Percentiles rank a stretch among this genome's conserved stretches.
Conservation (phyloP, 2,797 vertebrate species). For the Potorous gilbertii region DNA sequence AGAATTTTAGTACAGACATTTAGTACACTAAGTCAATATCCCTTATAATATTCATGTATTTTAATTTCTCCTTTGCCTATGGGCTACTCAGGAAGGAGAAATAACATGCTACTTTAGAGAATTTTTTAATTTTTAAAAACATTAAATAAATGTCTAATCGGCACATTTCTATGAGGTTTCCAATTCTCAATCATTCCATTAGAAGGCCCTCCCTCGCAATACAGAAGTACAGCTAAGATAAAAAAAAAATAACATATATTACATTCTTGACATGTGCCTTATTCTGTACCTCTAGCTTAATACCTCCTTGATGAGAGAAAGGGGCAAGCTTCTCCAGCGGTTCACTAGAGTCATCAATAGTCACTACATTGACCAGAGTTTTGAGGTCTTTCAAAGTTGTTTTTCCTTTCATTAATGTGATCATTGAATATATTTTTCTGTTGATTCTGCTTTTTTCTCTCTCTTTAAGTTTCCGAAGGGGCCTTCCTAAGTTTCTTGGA, state of each 20-base stretch:
- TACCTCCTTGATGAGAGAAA: background rate
- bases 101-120: background rate
- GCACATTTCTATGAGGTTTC: background rate
- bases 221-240: background rate
- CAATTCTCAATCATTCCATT: background rate
- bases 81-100: background rate
- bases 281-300: background rate
- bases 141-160: background rate
- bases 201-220: background rate
- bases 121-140: background rate
- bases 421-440: background rate
- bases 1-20: background rate
- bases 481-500: background rate
- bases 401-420: background rate
- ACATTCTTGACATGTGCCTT: background rate
- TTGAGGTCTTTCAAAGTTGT: background rate
- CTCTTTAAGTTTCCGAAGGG: background rate
- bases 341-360: background rate
- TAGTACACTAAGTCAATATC: background rate
- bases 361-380: background rate
- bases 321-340: background rate
- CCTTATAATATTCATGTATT: background rate
- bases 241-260: background rate
- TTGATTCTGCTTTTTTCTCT: background rate
- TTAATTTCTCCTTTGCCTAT: background rate